Percentiles rank a stretch among this genome's conserved stretches.
Conservation (phyloP, 1,140 invertebrate species). For the Drosophila kepulauana region DNA sequence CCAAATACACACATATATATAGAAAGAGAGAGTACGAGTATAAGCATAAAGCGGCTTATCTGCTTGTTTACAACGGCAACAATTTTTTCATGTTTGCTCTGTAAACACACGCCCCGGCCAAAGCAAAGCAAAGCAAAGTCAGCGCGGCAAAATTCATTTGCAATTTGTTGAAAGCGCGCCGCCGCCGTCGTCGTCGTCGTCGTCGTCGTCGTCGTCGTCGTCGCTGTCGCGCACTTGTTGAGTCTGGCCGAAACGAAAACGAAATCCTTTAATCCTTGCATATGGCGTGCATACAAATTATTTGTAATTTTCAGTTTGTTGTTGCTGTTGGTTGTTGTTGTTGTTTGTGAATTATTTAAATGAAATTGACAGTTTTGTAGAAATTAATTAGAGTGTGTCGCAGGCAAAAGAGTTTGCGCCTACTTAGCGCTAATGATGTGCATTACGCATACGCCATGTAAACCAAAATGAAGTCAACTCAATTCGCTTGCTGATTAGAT, state of each 20-base stretch:
- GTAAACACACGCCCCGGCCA: constrained; percentile 43
- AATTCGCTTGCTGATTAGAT: constrained; percentile 37
- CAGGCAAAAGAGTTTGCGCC: constrained; percentile 8
- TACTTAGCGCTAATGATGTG: constrained; percentile 53
- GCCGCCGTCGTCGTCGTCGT: constrained; percentile 6
- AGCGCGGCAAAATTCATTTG: constrained; percentile 64
- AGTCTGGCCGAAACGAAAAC: constrained; percentile 29
- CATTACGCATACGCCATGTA: constrained; percentile 53
- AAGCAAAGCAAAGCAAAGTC: constrained; percentile 43
- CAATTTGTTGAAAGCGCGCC: constrained; percentile 37
- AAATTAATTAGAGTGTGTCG: constrained; percentile 57
- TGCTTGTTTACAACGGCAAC: constrained; percentile 69
- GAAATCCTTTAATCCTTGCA: constrained; percentile 41
- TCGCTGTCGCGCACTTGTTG: constrained; percentile 63
- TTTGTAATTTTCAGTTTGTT: constrained; percentile 9
- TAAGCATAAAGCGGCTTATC: constrained; percentile 68
- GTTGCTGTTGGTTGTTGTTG: constrained; percentile 3
- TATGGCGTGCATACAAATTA: constrained; percentile 62
- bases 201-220: not conserved
- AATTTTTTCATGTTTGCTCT: constrained; percentile 69
- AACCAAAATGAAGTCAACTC: constrained; percentile 7
- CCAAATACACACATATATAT: constrained; percentile 9
- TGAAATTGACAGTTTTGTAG: constrained; percentile 47
- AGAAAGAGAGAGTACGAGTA: constrained; percentile 8
- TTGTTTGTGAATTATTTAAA: constrained; percentile 60